phyloP scores from a whole-genome alignment of 2,888 invertebrate species.

The Lasioglossum morio region DNA sequence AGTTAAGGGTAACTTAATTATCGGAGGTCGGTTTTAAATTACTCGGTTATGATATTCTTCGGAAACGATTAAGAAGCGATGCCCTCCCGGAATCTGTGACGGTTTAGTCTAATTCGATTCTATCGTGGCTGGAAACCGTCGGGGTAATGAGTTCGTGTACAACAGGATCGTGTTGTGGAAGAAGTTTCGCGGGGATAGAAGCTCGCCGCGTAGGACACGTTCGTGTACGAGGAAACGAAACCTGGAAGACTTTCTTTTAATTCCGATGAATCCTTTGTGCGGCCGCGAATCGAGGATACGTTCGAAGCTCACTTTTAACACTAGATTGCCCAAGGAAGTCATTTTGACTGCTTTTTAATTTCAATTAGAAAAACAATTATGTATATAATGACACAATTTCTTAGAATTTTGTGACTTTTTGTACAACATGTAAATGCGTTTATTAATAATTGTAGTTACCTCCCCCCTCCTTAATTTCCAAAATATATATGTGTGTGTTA shows the following conservation, averaged over 20 bases:
- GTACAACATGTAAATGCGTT: too few species aligned
- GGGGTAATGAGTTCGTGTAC: conserved; percentile 60
- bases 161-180: conserved; percentile 29
- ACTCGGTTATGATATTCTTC: conserved; percentile 18
- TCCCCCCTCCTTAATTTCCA: too few species aligned
- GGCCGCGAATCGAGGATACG: not conserved
- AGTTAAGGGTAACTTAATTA: not conserved
- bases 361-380: too few species aligned
- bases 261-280: not conserved
- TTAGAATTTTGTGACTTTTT: too few species aligned
- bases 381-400: too few species aligned
- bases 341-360: too few species aligned
- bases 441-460: too few species aligned
- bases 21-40: conserved; percentile 23
- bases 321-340: too few species aligned
- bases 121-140: conserved; percentile 37
- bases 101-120: conserved; percentile 42
- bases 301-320: not conserved
- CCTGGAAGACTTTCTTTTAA: conserved; percentile 12
- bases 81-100: conserved; percentile 15
- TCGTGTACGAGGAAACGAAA: conserved; percentile 3
- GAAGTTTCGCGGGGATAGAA: conserved; percentile 13
- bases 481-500: too few species aligned
- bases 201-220: not conserved
- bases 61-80: conserved; percentile 32